Percentiles rank a stretch among this genome's conserved stretches.
These are phyloP conservation scores for Scaptomyza cyrtandrae DNA, from an alignment of 2,888 invertebrate genomes.

Conservation along the genomic window DNA sequence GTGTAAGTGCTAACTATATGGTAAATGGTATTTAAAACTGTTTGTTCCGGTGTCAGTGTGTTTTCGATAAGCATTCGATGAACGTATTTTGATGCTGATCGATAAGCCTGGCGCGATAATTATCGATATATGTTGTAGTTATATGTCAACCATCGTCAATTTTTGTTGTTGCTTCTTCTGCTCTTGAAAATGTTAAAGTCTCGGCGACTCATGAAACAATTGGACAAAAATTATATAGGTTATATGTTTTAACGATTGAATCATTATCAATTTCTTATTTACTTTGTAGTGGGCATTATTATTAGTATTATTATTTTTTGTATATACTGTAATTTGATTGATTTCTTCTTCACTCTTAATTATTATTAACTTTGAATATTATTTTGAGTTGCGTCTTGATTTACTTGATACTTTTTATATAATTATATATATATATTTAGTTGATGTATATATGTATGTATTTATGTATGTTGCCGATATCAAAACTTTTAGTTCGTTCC, in stretches of 20 bases:
- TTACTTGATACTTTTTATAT: neutral
- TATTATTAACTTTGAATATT: neutral
- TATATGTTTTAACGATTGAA: too few species aligned
- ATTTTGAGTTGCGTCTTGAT: neutral
- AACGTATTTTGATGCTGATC: conserved; percentile 81
- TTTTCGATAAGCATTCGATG: conserved; percentile 74
- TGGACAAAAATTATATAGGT: too few species aligned
- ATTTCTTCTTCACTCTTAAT: neutral
- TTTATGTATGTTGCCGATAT: conserved; percentile 11
- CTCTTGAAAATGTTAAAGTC: neutral
- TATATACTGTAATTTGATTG: neutral
- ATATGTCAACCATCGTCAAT: neutral
- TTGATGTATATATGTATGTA: conserved; percentile 1
- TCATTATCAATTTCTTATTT: neutral
- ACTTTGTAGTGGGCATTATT: neutral
- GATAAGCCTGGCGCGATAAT: conserved; percentile 7
- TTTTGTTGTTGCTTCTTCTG: neutral
- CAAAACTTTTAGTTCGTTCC: conserved; percentile 42
- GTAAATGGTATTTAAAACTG: conserved; percentile 85
- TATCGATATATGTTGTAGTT: neutral
- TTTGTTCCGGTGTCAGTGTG: conserved; percentile 85
- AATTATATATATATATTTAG: neutral
- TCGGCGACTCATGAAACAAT: neutral
- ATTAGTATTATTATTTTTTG: too few species aligned
- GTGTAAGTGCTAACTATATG: conserved; percentile 83